phyloP scores from a whole-genome alignment of 2,797 vertebrate genomes.

The Oreochromis mossambicus region DNA sequence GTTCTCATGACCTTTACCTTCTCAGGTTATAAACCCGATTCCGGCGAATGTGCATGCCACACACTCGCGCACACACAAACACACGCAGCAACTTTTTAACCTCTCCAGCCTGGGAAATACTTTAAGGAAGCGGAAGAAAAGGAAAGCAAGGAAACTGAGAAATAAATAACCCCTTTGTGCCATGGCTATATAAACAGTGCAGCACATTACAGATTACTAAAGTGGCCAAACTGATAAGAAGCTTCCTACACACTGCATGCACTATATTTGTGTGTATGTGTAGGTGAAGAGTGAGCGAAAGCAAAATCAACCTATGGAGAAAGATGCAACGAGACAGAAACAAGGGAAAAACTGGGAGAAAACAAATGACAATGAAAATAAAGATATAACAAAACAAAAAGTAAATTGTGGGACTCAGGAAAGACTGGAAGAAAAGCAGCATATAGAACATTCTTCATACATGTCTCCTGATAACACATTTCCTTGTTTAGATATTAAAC shows the following conservation, averaged over 20 bases:
- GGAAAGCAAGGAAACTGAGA: slow-evolving; percentile 70
- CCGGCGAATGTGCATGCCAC: slow-evolving; percentile 10
- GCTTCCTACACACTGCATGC: slow-evolving; percentile 30
- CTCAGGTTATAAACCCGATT: slow-evolving; percentile 53
- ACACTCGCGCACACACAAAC: not conserved
- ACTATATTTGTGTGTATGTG: not conserved
- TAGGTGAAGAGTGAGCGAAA: not conserved
- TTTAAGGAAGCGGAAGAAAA: slow-evolving; percentile 61
- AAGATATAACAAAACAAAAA: not conserved
- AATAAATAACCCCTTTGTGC: slow-evolving; percentile 78
- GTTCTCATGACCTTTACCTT: slow-evolving; percentile 62
- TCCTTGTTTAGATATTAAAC: slow-evolving; percentile 37
- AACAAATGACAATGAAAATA: not conserved
- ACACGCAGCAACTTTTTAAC: slow-evolving; percentile 29
- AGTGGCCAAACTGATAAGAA: slow-evolving; percentile 57
- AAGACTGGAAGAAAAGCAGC: not conserved
- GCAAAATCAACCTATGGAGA: not conserved
- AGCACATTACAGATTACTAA: slow-evolving; percentile 56
- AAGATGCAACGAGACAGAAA: not conserved
- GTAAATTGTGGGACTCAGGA: not conserved
- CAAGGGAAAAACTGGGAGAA: not conserved
- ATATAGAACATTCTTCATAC: not conserved
- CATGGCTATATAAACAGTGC: slow-evolving; percentile 64
- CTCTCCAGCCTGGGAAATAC: slow-evolving; percentile 63
- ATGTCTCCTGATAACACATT: slow-evolving; percentile 17